Percentiles rank a stretch among this genome's conserved stretches.
Evolutionary conservation across 2,888 invertebrate species (phyloP).

Genomic region (Volucella bombylans): DNA sequence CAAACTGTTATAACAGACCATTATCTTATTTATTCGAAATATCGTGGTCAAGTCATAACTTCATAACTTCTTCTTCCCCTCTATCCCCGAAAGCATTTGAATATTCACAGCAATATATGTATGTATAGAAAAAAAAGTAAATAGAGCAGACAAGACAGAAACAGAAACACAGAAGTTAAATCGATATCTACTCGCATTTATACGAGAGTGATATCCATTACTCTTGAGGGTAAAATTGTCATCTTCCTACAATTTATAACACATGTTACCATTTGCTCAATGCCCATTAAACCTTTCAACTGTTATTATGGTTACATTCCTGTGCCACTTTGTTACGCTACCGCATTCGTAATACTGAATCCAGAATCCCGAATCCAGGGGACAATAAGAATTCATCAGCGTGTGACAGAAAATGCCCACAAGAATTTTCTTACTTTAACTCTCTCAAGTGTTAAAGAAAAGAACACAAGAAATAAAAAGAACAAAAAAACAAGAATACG

Average conservation of each 20-base stretch:
- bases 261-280: slow-evolving; percentile 65
- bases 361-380: background rate
- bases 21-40: slow-evolving; percentile 38
- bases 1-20: slow-evolving; percentile 21
- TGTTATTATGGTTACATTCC: slow-evolving; percentile 56
- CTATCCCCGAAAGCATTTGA: slow-evolving; percentile 21
- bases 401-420: slow-evolving; percentile 49
- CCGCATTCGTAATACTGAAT: background rate
- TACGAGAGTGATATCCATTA: slow-evolving; percentile 23
- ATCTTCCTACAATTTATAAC: slow-evolving; percentile 54
- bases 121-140: too few relatives aligned
- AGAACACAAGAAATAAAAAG: slow-evolving; percentile 18
- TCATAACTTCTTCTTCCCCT: too few relatives aligned
- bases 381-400: slow-evolving; percentile 61
- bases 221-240: slow-evolving; percentile 14
- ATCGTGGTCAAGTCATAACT: slow-evolving; percentile 20
- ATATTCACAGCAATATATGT: slow-evolving; percentile 28
- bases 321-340: slow-evolving; percentile 20
- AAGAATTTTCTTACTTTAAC: slow-evolving; percentile 39
- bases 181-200: slow-evolving; percentile 39
- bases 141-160: too few relatives aligned
- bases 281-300: slow-evolving; percentile 43
- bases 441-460: slow-evolving; percentile 38
- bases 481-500: slow-evolving; percentile 10
- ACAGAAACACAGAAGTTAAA: slow-evolving; percentile 15